Percentiles rank a stretch among this genome's conserved stretches.
phyloP scores from a whole-genome alignment of 2,888 invertebrate genomes.

The Hydrotaea diabolus region DNA sequence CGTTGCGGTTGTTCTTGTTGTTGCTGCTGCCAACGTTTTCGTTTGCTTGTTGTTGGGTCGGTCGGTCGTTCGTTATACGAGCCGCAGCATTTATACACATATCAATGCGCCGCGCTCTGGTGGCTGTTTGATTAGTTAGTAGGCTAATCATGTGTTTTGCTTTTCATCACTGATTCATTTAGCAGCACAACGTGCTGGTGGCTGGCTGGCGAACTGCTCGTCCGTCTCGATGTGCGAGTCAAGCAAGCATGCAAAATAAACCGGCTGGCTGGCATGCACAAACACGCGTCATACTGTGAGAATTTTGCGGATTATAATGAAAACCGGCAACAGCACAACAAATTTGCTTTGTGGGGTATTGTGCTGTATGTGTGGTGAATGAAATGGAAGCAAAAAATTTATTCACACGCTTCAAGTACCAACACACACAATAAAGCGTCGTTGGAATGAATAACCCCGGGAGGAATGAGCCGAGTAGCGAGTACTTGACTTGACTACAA shows the following conservation, averaged over 20 bases:
- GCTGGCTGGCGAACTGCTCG: constrained; percentile 47
- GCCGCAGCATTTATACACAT: constrained; percentile 9
- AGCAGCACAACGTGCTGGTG: constrained; percentile 69
- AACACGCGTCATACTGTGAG: constrained; percentile 33
- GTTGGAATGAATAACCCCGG: constrained; percentile 36
- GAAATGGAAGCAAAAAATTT: constrained; percentile 56
- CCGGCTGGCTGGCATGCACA: constrained; percentile 52
- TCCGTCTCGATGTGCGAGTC: constrained; percentile 12
- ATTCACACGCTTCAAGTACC: constrained; percentile 64
- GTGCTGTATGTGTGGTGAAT: constrained; percentile 24
- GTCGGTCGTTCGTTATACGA: constrained; percentile 44
- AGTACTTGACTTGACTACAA: constrained; percentile 60
- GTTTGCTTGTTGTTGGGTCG: constrained; percentile 9
- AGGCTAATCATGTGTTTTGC: constrained; percentile 80
- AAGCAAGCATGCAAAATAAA: constrained; percentile 42
- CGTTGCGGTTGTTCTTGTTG: neutral
- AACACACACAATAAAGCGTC: constrained; percentile 42
- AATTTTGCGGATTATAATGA: constrained; percentile 34
- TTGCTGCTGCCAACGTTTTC: neutral
- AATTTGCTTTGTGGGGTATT: constrained; percentile 17
- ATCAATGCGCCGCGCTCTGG: constrained; percentile 37
- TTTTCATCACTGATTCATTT: constrained; percentile 77
- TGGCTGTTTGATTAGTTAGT: constrained; percentile 71
- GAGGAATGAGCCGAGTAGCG: constrained; percentile 50
- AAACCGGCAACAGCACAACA: constrained; percentile 44